Evolutionary conservation across 2,888 invertebrate species (phyloP), one percentile per base, ranked within the genome.

Genomic region (Mallateleia sp.): DNA sequence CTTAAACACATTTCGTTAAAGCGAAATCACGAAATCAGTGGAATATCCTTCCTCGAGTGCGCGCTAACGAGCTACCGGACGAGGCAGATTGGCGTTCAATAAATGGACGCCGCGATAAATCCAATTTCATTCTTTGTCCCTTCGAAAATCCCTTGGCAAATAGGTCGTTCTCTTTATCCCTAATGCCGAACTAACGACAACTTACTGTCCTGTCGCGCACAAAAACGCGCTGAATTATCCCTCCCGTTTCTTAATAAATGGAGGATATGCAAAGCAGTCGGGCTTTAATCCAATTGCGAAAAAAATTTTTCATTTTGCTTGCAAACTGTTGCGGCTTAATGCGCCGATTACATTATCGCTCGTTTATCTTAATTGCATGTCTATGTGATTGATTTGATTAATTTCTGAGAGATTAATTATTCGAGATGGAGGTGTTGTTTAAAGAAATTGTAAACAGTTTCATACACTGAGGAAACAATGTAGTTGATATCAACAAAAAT

Each of bases 61-160:
- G 66, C 60, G 71, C 69, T 87, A 87, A 87, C 83, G 79, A 80
- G 74, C 74, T 78, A 83, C 77, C 71, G 66, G 47, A 71, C 82
- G 66, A 83, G 54, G 45, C 60, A 72, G 77, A 72, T 81, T 81
- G 85, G 75, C 60, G 72, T 42, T 74, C 81, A 71, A 85, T 85
- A 71, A 81, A 85, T 90, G 82, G 77, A 62, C 77, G 69, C 45
- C 81, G 69, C 88, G 87, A 90, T 89, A 90, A 91, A 91, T 89
- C 88, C 87, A 89, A 91, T 90, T 92, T 89, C 82, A 85, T 87
- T 90, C 84, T 88, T 87, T 88, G 75, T 77, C 78, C 74, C 56
- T 77, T 75, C 77, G 58, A 34, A 72, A 88, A 71, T 82, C 82
- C 77, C 81, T 81, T 45, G 77, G 74, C 67, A 69, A 83, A 78